phyloP scores from a whole-genome alignment of 1,140 invertebrate genomes.

The Helicoverpa armigera region DNA sequence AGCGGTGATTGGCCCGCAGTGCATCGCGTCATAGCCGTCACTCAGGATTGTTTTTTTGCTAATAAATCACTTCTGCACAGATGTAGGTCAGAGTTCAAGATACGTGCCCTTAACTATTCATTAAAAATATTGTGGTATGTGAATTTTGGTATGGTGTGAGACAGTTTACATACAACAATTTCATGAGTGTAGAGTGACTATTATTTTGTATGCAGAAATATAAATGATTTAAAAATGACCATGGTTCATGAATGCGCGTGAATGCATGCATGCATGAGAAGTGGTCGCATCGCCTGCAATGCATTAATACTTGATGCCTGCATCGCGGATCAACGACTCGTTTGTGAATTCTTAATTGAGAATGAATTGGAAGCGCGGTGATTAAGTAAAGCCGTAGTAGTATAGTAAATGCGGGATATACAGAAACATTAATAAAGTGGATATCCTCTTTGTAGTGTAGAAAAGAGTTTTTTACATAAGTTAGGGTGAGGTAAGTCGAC shows the following conservation, averaged over 20 bases:
- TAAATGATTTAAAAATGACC: constrained; percentile 3
- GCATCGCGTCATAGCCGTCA: too few species aligned
- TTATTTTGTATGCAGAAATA: not conserved
- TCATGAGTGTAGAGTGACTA: too few species aligned
- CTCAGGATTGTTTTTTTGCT: too few species aligned
- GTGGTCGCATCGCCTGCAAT: constrained; percentile 9
- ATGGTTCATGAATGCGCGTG: constrained; percentile 3
- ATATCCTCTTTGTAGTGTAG: not conserved
- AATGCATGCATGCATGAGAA: constrained; percentile 13
- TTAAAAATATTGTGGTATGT: too few species aligned
- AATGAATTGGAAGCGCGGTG: constrained; percentile 25
- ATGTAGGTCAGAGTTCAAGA: too few species aligned
- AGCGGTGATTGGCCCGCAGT: too few species aligned
- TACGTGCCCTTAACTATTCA: too few species aligned
- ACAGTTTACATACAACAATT: too few species aligned
- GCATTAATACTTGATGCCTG: constrained; percentile 5
- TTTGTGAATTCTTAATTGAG: constrained; percentile 16
- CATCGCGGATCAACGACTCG: constrained; percentile 4
- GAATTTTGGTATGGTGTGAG: not conserved
- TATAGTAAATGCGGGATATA: not conserved
- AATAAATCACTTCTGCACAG: too few species aligned
- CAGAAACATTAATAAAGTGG: not conserved
- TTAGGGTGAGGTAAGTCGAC: too few species aligned
- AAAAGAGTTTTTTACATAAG: too few species aligned
- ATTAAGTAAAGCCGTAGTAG: constrained; percentile 20